A percentile compares a stretch with the other conserved stretches of the same genome.
phyloP scores from a whole-genome alignment of 2,113 vertebrate species.

The Forbesichthys papilliferus region DNA sequence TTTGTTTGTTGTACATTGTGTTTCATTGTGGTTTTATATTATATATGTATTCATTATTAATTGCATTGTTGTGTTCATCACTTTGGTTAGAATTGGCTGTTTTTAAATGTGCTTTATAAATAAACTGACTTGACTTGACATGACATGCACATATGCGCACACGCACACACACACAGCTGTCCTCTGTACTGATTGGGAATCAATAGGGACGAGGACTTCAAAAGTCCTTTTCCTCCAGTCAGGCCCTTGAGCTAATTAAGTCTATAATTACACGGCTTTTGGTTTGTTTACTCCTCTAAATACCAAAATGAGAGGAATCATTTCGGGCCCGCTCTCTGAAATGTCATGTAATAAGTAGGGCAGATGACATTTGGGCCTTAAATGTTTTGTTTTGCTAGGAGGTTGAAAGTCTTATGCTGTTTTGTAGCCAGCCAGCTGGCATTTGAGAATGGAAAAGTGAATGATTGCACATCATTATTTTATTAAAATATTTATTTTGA shows the following conservation, averaged over 20 bases:
- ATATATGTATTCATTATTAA: no score
- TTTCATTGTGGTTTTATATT: no score
- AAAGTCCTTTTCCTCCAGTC: conserved; percentile 33
- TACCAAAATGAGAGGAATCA: conserved; percentile 51
- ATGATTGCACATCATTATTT: neutral
- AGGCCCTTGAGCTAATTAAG: conserved; percentile 63
- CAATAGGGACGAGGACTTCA: conserved; percentile 22
- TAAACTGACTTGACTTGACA: no score
- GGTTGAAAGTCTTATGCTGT: conserved; percentile 3
- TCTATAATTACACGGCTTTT: conserved; percentile 54
- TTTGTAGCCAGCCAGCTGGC: neutral
- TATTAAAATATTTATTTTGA: neutral
- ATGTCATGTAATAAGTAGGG: conserved; percentile 53
- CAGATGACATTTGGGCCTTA: conserved; percentile 36
- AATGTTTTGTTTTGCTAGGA: conserved; percentile 15
- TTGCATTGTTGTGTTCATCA: no score
- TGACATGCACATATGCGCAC: neutral
- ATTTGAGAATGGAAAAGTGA: neutral
- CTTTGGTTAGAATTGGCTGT: neutral
- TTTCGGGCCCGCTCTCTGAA: conserved; percentile 47
- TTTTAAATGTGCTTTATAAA: no score
- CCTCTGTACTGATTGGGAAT: conserved; percentile 23
- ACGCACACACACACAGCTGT: conserved; percentile 5
- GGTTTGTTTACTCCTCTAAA: conserved; percentile 63
- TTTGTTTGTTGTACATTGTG: no score